Evolutionary conservation across 2,797 vertebrate genomes (phyloP).

Genomic region (Pseudotriccus pelzelni): DNA sequence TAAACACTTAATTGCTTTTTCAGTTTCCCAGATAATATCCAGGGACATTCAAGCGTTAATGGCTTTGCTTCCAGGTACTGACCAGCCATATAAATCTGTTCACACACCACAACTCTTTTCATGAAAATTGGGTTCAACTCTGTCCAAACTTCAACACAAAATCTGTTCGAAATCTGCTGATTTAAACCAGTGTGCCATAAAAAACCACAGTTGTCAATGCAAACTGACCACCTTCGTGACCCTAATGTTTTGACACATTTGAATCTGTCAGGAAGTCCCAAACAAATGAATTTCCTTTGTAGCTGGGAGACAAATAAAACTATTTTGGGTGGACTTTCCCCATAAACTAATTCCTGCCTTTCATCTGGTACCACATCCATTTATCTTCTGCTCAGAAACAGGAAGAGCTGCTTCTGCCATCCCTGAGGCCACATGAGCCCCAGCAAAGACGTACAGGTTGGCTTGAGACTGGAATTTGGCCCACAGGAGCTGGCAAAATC

Average conservation of each 20-base stretch:
- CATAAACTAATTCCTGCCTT: slow-evolving; percentile 36
- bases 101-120: slow-evolving; percentile 16
- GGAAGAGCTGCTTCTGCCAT: slow-evolving; percentile 25
- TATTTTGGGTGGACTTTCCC: neutral
- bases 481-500: neutral
- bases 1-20: slow-evolving; percentile 24
- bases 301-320: slow-evolving; percentile 26
- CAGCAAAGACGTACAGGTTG: neutral
- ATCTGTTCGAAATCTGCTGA: slow-evolving; percentile 33
- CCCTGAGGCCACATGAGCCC: neutral
- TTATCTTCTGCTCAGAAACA: slow-evolving; percentile 5
- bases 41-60: slow-evolving; percentile 21
- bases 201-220: neutral
- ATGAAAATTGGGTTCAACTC: slow-evolving; percentile 8
- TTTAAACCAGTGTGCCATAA: slow-evolving; percentile 10
- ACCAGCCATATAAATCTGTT: slow-evolving; percentile 40
- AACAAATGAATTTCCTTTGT: slow-evolving; percentile 35
- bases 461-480: neutral
- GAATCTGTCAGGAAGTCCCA: slow-evolving; percentile 24
- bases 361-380: slow-evolving; percentile 15
- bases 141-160: slow-evolving; percentile 25
- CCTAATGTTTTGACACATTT: slow-evolving; percentile 14
- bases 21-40: slow-evolving; percentile 25
- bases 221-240: neutral
- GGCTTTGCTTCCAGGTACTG: slow-evolving; percentile 47